Evolutionary conservation across 2,797 vertebrate species (phyloP), one percentile per base, ranked within the genome.

Genomic region (Gadopsis bispinosus): DNA sequence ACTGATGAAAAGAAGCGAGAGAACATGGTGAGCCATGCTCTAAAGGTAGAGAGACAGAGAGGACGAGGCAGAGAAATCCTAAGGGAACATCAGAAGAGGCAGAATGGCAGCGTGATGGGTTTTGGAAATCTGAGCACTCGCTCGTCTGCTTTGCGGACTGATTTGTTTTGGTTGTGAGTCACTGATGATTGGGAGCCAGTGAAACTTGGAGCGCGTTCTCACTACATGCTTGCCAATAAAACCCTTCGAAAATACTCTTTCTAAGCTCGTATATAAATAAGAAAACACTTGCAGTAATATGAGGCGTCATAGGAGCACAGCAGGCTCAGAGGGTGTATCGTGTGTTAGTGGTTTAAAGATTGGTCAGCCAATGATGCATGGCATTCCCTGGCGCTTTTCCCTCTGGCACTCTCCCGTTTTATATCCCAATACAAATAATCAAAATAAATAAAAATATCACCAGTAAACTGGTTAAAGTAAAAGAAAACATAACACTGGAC

Each of bases 111-210:
- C 67, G 14, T 86, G 86, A 81, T 62, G 29, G 77, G 59, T 9
- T 45, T 51, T 72, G 61, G 69, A 83, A 81, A 85, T 75, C 80
- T 48, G 81, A 90, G 78, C 41, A 11, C 73, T 83, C 9, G 80
- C 77, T 82, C 39, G 47, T 85, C 81, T 69, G 67, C 84, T 83
- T 64, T 29, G 81, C 70, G 70, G 83, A 77, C 81, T 64, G 83
- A 88, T 89, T 89, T 83, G 85, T 84, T 91, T 72, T 88, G 88
- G 87, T 83, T 66, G 83, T 91, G 90, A 93, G 86, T 93, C 92
- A 91, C 70, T 48, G 64, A 87, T 59, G 71, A 84, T 77, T 86
- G 73, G 54, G 56, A 87, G 80, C 73, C 70, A 79, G 69, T n/a
- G 31, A 75, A 60, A 47, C 77, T 76, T 10, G 41, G 31, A 80